phyloP scores from a whole-genome alignment of 1,140 invertebrate genomes.

The Teleopsis dalmanni region DNA sequence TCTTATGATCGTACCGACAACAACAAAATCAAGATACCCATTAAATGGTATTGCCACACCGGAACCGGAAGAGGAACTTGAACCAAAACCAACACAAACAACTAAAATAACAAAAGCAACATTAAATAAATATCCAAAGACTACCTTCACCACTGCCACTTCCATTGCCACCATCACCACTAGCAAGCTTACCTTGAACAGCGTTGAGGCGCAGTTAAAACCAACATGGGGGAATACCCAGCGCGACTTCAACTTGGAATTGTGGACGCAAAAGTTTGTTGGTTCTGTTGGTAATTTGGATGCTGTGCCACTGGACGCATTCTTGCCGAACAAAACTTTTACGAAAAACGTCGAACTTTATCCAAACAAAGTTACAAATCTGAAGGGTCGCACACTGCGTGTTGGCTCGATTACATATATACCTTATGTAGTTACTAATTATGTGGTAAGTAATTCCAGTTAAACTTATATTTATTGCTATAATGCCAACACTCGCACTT shows the following conservation, averaged over 20 bases:
- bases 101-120: constrained; percentile 13
- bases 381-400: constrained; percentile 27
- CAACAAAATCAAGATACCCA: neutral
- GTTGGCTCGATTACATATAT: constrained; percentile 39
- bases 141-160: neutral
- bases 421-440: constrained; percentile 42
- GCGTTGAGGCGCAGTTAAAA: too few species aligned
- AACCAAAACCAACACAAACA: constrained; percentile 2
- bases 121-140: neutral
- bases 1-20: constrained; percentile 29
- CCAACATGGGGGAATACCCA: too few species aligned
- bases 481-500: too few species aligned
- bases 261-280: constrained; percentile 44
- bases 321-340: constrained; percentile 40
- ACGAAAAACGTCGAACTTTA: constrained; percentile 34
- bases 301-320: constrained; percentile 33
- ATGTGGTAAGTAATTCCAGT: constrained; percentile 39
- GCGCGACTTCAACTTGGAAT: constrained; percentile 41
- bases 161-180: neutral
- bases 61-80: constrained; percentile 3
- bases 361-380: constrained; percentile 40
- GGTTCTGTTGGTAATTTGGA: constrained; percentile 39
- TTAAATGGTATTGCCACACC: neutral
- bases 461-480: constrained; percentile 40
- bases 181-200: too few species aligned